Evolutionary conservation across 1,140 invertebrate species (phyloP).

Genomic region (Apis dorsata): DNA sequence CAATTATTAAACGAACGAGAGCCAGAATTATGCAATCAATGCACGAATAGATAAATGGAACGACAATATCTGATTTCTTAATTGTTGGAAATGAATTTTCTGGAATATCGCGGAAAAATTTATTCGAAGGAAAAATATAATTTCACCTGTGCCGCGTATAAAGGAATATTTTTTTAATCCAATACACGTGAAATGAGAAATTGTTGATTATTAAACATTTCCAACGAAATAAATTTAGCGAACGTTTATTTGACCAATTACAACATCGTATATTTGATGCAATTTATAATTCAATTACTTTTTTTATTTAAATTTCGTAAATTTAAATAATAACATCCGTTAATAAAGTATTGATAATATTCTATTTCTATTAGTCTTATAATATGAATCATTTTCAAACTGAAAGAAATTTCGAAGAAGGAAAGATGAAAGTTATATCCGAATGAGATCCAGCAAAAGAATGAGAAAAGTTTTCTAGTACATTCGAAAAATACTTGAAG

Average conservation of each 20-base stretch:
- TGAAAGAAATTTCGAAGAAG: too few species aligned
- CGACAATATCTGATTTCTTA: conserved; percentile 24
- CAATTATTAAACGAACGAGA: background rate
- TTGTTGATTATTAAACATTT: too few species aligned
- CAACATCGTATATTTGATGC: too few species aligned
- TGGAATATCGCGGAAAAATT: background rate
- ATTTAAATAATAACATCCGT: too few species aligned
- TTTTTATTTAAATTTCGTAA: too few species aligned
- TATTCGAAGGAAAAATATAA: conserved; percentile 9
- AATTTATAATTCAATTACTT: too few species aligned
- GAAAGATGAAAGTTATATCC: too few species aligned
- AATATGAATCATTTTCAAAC: background rate
- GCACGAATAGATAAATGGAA: background rate
- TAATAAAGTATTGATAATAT: too few species aligned
- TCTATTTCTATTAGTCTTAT: too few species aligned
- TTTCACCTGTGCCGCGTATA: background rate
- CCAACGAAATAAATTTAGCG: too few species aligned
- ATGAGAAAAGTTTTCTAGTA: conserved; percentile 8
- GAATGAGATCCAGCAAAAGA: background rate
- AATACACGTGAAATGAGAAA: too few species aligned
- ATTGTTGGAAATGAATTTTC: background rate
- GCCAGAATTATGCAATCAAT: background rate
- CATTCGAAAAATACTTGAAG: conserved; percentile 3
- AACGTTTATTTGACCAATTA: too few species aligned
- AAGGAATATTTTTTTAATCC: background rate